These are phyloP conservation scores for Mythimna vitellina DNA, from an alignment of 2,888 invertebrate genomes.

Conservation along the genomic window DNA sequence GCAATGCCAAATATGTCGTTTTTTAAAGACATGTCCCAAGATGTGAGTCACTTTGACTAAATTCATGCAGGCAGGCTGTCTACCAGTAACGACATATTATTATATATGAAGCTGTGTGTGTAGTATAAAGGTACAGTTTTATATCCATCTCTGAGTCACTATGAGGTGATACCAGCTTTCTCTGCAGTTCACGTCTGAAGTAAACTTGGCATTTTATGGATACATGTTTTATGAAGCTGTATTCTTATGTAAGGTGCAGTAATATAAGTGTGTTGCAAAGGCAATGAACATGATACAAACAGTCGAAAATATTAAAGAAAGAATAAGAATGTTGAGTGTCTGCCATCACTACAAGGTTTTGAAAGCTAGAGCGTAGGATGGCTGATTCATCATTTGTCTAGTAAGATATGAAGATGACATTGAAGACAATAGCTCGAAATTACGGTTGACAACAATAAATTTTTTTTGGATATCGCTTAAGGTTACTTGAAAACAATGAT, in stretches of 20 bases:
- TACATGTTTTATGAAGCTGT: conserved; percentile 5
- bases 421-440: conserved; percentile 11
- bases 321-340: neutral
- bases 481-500: conserved; percentile 1
- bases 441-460: neutral
- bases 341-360: neutral
- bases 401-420: neutral
- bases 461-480: neutral
- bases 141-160: conserved; percentile 46
- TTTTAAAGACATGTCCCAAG: conserved; percentile 35
- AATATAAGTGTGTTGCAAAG: conserved; percentile 1
- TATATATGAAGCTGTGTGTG: neutral
- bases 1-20: conserved; percentile 43
- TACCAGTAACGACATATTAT: conserved; percentile 12
- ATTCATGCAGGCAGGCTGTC: conserved; percentile 39
- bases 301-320: neutral
- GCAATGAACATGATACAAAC: neutral
- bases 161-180: conserved; percentile 47
- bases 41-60: conserved; percentile 41
- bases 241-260: conserved; percentile 5
- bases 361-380: conserved; percentile 21
- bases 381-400: conserved; percentile 12
- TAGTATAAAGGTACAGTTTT: conserved; percentile 16
- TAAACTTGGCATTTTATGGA: conserved; percentile 31
- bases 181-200: conserved; percentile 22